These are phyloP conservation scores for Iphiclides podalirius DNA, from an alignment of 2,888 invertebrate genomes.

Conservation along the genomic window DNA sequence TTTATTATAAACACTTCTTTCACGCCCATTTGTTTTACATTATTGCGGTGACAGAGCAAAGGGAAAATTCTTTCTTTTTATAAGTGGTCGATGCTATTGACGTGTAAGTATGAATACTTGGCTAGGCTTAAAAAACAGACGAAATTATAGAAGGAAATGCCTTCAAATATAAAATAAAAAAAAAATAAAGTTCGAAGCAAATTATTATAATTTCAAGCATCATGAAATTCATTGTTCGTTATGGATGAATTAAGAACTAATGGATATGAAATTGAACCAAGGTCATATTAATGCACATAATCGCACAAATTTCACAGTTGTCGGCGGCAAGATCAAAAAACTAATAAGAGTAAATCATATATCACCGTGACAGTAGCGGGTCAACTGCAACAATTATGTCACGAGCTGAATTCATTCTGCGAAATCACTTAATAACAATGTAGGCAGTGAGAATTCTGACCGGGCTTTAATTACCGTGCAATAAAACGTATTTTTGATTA, in stretches of 20 bases:
- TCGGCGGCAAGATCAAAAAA: conserved; percentile 27
- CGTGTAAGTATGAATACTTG: too few species aligned
- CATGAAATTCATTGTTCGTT: too few species aligned
- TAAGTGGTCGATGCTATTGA: too few species aligned
- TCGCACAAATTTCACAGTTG: background rate
- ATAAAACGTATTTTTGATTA: conserved; percentile 33
- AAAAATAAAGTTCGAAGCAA: too few species aligned
- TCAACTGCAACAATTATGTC: conserved; percentile 46
- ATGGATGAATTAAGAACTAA: too few species aligned
- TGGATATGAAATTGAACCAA: conserved; percentile 9
- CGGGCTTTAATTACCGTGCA: conserved; percentile 21
- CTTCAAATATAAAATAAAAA: too few species aligned
- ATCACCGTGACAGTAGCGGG: conserved; percentile 45
- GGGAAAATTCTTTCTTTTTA: background rate
- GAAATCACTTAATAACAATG: conserved; percentile 31
- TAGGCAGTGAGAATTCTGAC: conserved; percentile 18
- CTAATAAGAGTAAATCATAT: conserved; percentile 35
- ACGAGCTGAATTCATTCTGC: conserved; percentile 42
- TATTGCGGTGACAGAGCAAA: conserved; percentile 2
- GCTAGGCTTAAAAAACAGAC: too few species aligned
- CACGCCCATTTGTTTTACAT: conserved; percentile 15
- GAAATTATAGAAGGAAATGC: too few species aligned
- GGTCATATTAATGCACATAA: background rate
- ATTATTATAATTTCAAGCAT: too few species aligned
- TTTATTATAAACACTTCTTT: conserved; percentile 15